Percentiles rank a stretch among this genome's conserved stretches.
Conservation (phyloP, 2,797 vertebrate species). For the Lacerta agilis region DNA sequence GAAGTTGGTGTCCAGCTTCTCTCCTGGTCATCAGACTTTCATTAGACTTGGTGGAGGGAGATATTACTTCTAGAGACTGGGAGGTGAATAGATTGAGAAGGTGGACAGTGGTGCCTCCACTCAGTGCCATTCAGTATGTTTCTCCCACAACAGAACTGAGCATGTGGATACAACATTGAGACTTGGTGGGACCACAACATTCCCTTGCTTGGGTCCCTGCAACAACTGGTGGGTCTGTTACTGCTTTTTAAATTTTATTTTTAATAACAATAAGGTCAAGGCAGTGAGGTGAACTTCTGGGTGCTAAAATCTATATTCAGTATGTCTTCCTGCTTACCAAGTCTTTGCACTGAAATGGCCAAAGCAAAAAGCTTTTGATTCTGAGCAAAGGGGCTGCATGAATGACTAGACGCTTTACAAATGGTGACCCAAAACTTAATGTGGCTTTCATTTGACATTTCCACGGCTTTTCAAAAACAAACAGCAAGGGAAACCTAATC, state of each 20-base stretch:
- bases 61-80: background rate
- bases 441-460: background rate
- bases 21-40: no score
- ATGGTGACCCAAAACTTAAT: background rate
- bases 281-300: background rate
- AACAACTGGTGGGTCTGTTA: background rate
- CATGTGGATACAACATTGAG: background rate
- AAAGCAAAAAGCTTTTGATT: background rate
- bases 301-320: background rate
- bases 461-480: background rate
- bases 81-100: background rate
- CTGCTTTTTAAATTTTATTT: background rate
- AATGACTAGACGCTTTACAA: no score
- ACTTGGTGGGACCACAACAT: background rate
- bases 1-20: no score
- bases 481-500: slow-evolving; percentile 6
- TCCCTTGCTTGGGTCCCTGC: background rate
- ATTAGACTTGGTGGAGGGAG: no score
- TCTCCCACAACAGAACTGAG: background rate
- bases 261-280: background rate
- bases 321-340: no score
- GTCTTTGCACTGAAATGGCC: background rate
- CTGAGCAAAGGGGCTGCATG: background rate
- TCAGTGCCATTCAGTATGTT: background rate
- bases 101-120: background rate